These are phyloP conservation scores for Drosophila fungiperda DNA, from an alignment of 2,888 invertebrate genomes.

Conservation along the genomic window DNA sequence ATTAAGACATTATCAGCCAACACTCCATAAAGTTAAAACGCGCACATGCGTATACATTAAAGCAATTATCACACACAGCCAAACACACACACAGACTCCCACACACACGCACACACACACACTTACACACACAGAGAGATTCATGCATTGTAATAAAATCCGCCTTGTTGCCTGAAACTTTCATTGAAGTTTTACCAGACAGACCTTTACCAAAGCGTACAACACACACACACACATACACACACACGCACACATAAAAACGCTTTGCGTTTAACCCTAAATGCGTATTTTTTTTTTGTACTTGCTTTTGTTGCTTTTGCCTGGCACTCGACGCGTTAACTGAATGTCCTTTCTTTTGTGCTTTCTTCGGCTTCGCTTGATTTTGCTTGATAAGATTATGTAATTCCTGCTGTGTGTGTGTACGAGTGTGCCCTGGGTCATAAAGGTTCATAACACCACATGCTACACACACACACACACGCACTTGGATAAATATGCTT, in stretches of 20 bases:
- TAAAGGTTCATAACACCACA: slow-evolving; percentile 55
- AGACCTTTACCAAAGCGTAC: slow-evolving; percentile 64
- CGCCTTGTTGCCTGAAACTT: slow-evolving; percentile 47
- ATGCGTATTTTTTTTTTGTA: slow-evolving; percentile 63
- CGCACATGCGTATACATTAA: slow-evolving; percentile 78
- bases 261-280: slow-evolving; percentile 77
- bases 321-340: slow-evolving; percentile 38
- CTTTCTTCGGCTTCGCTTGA: slow-evolving; percentile 59
- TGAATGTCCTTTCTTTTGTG: slow-evolving; percentile 58
- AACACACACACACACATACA: slow-evolving; percentile 23
- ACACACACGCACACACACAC: slow-evolving; percentile 5
- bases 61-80: slow-evolving; percentile 73
- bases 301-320: slow-evolving; percentile 26
- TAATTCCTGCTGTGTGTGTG: slow-evolving; percentile 44
- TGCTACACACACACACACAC: background rate
- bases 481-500: slow-evolving; percentile 61
- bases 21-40: slow-evolving; percentile 80
- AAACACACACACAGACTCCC: slow-evolving; percentile 4
- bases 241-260: slow-evolving; percentile 52
- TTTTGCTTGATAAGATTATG: slow-evolving; percentile 74
- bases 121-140: slow-evolving; percentile 8
- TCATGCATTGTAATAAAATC: slow-evolving; percentile 16
- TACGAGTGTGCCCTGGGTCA: slow-evolving; percentile 43
- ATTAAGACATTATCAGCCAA: slow-evolving; percentile 80
- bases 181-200: slow-evolving; percentile 66